These are phyloP conservation scores for Balanococcus diminutus DNA, from an alignment of 2,888 invertebrate genomes.

Conservation along the genomic window DNA sequence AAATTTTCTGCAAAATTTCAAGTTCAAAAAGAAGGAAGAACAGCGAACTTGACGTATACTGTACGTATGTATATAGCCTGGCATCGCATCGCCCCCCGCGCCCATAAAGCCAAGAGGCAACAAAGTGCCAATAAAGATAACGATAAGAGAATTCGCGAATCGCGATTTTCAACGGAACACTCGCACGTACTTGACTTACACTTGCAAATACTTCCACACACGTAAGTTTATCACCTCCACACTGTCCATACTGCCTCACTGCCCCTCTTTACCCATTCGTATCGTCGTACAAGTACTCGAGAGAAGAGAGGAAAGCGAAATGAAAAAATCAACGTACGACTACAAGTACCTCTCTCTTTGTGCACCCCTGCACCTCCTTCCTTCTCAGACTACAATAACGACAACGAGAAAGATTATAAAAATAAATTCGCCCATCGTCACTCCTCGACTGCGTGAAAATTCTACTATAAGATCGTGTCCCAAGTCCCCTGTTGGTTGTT, in stretches of 20 bases:
- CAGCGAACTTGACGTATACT: constrained; percentile 29
- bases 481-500: not conserved
- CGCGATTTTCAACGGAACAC: not conserved
- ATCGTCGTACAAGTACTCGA: not conserved
- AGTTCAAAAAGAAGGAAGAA: constrained; percentile 37
- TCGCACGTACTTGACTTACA: not conserved
- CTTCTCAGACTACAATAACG: not conserved
- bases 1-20: constrained; percentile 30
- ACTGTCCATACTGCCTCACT: no score
- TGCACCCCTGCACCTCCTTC: not conserved
- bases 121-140: constrained; percentile 25
- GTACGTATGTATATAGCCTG: not conserved
- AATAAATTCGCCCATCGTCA: constrained; percentile 16
- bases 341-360: no score
- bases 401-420: not conserved
- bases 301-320: not conserved
- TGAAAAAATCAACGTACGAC: not conserved
- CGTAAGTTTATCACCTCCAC: not conserved
- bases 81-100: no score
- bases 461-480: constrained; percentile 3
- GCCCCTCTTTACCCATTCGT: not conserved
- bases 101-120: not conserved
- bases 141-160: not conserved
- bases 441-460: not conserved
- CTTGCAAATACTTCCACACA: not conserved